Base-by-base conservation (phyloP, 2,888 invertebrate species). In the Rutpela maculata region DNA sequence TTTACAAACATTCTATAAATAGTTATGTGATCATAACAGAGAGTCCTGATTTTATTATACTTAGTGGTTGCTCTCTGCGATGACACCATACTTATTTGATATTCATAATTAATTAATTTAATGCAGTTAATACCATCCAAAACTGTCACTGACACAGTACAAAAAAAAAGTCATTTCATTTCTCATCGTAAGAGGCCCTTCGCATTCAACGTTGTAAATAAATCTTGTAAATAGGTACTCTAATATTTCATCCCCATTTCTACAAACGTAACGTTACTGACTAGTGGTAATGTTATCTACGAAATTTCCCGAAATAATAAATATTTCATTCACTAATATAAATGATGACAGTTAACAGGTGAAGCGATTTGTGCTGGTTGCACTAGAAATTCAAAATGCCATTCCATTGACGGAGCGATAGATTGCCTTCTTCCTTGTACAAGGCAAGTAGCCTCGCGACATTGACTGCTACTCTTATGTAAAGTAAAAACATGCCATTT, bases 121-220 rank as follows among this genome's bases (percentile, higher is more conserved):
- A 72, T 26, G 22, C 62, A 67, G 68, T 63, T 65, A 50, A 67
- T 67, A 76, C 78, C 76, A 76, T 75, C 76, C 76, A 76, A 79
- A 76, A 82, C 75, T 81, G 76, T 81, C 76, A 80, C 82, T 81
- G 80, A 80, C 59, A 78, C 78, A 82, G 82, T 82, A 82, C 82
- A 82, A 81, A 81, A 79, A 78, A 81, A 78, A 77, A 76, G 35
- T 75, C 74, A 69, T 77, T 77, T 71, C 56, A 74, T 75, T 70
- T 72, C 70, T 76, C 57, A 70, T 74, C 26, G 67, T 26, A 73
- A 71, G 60, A 57, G 72, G 65, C 65, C 68, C 74, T 70, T 73
- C 60, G 56, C 62, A 31, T 18, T 59, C 71, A 35, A 19, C 59
- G 15, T 22, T 79, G 77, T 79, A 79, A 60, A 77, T 76, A 78